A percentile compares a stretch with the other conserved stretches of the same genome.
phyloP scores from a whole-genome alignment of 1,140 invertebrate species.

The Apis mellifera region Amel_HAv3.1 CM009936.2:11628001-11628500 shows the following conservation, averaged over 20 bases:
- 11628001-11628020: no score
- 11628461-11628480: neutral
- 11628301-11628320: conserved; percentile 21
- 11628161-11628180: no score
- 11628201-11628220: no score
- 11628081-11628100: no score
- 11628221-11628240: conserved; percentile 26
- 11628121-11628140: no score
- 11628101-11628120: no score
- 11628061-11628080: no score
- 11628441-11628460: neutral
- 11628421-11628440: neutral
- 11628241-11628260: conserved; percentile 8
- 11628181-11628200: no score
- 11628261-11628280: conserved; percentile 22
- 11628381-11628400: conserved; percentile 28
- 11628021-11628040: no score
- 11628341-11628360: neutral
- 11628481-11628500: neutral
- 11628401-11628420: conserved; percentile 13
- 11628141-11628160: no score
- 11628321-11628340: conserved; percentile 33
- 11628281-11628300: neutral
- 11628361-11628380: no score
- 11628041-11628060: no score